Evolutionary conservation across 2,888 invertebrate species (phyloP).

Genomic region (Ochropacha duplaris): DNA sequence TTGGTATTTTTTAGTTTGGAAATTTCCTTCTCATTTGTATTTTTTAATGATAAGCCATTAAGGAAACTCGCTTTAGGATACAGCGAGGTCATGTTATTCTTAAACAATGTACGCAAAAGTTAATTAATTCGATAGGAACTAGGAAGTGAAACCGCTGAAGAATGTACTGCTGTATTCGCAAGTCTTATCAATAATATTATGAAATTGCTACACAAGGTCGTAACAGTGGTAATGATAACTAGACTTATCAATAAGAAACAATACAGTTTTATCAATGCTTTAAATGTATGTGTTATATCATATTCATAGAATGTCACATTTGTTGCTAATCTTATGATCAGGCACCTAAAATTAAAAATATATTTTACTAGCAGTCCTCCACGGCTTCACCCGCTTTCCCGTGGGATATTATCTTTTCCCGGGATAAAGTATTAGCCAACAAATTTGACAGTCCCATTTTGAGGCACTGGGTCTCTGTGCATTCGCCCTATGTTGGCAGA

Average conservation of each 20-base stretch:
- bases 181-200: not conserved
- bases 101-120: not conserved
- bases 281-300: constrained; percentile 3
- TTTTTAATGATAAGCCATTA: not conserved
- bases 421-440: too few species aligned
- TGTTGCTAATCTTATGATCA: too few species aligned
- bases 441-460: too few species aligned
- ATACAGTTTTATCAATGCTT: not conserved
- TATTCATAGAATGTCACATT: not conserved
- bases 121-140: constrained; percentile 1
- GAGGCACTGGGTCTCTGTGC: too few species aligned
- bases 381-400: too few species aligned
- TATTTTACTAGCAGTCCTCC: too few species aligned
- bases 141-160: not conserved
- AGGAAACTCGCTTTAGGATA: not conserved
- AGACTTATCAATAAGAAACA: not conserved
- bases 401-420: too few species aligned
- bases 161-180: not conserved
- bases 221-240: not conserved
- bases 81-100: not conserved
- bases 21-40: too few species aligned
- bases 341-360: too few species aligned
- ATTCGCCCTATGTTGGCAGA: too few species aligned
- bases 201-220: not conserved
- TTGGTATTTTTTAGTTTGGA: too few species aligned